phyloP scores from a whole-genome alignment of 2,888 invertebrate genomes.

The Dryococelus australis region DNA sequence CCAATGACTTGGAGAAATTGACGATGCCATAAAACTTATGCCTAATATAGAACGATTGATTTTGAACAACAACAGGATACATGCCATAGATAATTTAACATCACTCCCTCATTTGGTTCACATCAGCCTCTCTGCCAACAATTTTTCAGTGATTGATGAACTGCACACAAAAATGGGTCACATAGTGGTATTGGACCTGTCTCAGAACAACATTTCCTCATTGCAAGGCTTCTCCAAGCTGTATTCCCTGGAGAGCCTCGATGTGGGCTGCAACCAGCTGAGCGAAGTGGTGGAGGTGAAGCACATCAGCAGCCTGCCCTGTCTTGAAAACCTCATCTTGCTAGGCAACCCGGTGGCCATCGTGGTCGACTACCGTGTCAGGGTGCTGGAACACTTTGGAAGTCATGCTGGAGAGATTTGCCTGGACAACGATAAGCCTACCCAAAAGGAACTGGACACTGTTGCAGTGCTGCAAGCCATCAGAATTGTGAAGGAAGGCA shows the following conservation, averaged over 20 bases:
- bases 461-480: slow-evolving; percentile 90
- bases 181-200: slow-evolving; percentile 82
- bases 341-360: slow-evolving; percentile 91
- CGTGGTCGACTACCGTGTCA: slow-evolving; percentile 87
- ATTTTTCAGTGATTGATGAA: slow-evolving; percentile 73
- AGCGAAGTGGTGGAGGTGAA: slow-evolving; percentile 81
- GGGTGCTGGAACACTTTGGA: slow-evolving; percentile 87
- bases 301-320: slow-evolving; percentile 81
- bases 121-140: slow-evolving; percentile 82
- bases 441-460: slow-evolving; percentile 89
- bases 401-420: slow-evolving; percentile 82
- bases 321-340: slow-evolving; percentile 84
- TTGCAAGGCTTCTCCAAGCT: slow-evolving; percentile 80
- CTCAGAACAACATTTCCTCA: slow-evolving; percentile 81
- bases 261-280: slow-evolving; percentile 87
- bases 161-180: slow-evolving; percentile 89
- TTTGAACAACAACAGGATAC: slow-evolving; percentile 80
- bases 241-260: slow-evolving; percentile 84
- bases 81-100: slow-evolving; percentile 77
- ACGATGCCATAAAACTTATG: slow-evolving; percentile 79
- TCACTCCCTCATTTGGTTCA: slow-evolving; percentile 77
- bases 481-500: slow-evolving; percentile 76
- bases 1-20: slow-evolving; percentile 80
- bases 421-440: slow-evolving; percentile 86
- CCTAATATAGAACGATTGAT: slow-evolving; percentile 75